phyloP scores from a whole-genome alignment of 2,113 vertebrate species.

The Zapus hudsonius region DNA sequence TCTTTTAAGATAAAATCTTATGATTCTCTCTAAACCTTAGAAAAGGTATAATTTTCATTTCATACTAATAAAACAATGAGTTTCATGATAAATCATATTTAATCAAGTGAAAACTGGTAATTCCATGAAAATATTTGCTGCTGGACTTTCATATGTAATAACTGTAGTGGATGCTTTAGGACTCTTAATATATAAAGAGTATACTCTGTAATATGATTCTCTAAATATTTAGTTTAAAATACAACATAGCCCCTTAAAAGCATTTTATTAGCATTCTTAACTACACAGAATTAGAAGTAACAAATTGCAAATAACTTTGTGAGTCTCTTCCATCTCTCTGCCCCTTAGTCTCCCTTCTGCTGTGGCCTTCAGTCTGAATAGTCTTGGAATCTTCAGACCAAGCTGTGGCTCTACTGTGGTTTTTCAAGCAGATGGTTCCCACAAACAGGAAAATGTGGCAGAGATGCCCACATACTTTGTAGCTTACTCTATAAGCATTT shows the following conservation, averaged over 20 bases:
- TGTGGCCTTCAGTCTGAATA: neutral
- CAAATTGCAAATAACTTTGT: slow-evolving; percentile 47
- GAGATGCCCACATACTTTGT: neutral
- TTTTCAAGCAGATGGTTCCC: neutral
- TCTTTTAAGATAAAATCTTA: slow-evolving; percentile 37
- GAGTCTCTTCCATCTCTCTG: neutral
- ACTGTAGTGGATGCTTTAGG: neutral
- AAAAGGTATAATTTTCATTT: slow-evolving; percentile 18
- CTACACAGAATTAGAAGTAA: neutral
- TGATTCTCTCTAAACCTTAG: neutral
- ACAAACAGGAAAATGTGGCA: neutral
- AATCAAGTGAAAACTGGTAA: neutral
- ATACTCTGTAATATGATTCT: neutral
- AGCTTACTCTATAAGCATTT: neutral
- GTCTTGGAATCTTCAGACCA: slow-evolving; percentile 19
- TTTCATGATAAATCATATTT: slow-evolving; percentile 3
- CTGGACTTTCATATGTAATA: slow-evolving; percentile 4
- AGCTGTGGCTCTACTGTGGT: neutral
- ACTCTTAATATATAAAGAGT: neutral
- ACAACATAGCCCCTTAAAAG: slow-evolving; percentile 23
- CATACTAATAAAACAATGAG: neutral
- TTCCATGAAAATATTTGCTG: neutral
- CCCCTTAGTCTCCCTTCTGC: too few species aligned
- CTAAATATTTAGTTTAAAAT: slow-evolving; percentile 39
- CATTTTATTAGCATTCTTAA: slow-evolving; percentile 46